Evolutionary conservation across 2,113 vertebrate genomes (phyloP).

Genomic region (Litocranius walleri): DNA sequence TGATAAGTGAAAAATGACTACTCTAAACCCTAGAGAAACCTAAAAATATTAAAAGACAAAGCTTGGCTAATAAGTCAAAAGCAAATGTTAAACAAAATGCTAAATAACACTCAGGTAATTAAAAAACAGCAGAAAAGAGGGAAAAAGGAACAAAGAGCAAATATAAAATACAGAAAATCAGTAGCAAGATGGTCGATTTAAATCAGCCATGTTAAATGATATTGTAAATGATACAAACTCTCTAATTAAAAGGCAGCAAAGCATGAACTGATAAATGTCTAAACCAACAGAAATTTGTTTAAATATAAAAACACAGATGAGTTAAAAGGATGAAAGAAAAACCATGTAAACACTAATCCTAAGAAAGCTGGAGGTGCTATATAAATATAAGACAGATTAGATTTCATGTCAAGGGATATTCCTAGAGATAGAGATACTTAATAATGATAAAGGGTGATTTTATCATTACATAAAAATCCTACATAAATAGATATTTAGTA

Average conservation of each 20-base stretch:
- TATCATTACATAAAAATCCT: not conserved
- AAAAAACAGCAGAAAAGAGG: not conserved
- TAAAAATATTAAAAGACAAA: not conserved
- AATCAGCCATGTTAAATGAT: not conserved
- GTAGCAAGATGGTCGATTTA: not conserved
- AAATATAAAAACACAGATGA: not conserved
- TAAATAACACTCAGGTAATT: not conserved
- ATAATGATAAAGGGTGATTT: not conserved
- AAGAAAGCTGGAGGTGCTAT: not conserved
- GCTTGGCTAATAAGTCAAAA: not conserved
- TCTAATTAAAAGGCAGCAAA: not conserved
- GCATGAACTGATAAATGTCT: not conserved
- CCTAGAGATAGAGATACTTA: not conserved
- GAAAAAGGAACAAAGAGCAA: not conserved
- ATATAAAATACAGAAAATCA: not conserved
- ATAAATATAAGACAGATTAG: not conserved
- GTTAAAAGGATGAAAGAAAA: not conserved
- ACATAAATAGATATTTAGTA: not conserved
- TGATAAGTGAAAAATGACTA: not conserved
- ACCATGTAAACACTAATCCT: not conserved
- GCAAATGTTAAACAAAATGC: not conserved
- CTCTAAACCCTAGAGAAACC: not conserved
- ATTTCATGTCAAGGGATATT: not conserved
- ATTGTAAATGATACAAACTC: not conserved
- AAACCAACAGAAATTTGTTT: not conserved